Base-by-base conservation (phyloP, 2,797 vertebrate species). In the Rhodeus uyekii region DNA sequence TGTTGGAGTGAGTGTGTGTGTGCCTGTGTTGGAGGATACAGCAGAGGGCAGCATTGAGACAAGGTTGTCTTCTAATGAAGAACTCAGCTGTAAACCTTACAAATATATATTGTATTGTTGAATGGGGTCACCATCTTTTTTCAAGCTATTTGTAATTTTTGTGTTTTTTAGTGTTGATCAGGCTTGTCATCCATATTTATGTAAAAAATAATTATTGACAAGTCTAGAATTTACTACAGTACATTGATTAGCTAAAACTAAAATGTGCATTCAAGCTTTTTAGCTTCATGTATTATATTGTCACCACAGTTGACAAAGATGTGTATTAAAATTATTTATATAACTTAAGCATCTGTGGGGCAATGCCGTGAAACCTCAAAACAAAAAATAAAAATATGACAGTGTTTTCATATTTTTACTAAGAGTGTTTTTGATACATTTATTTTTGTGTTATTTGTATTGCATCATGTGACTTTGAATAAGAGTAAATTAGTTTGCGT, bases 31-130 rank as follows among this genome's bases (percentile, higher is more conserved):
- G 65, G n/a, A 76, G 9, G 27, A 39, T 42, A 24, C 83, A 83
- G 63, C 69, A 85, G 86, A 83, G 81, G 86, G 86, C 86, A 85
- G 74, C 81, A 48, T 85, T 78, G 63, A 83, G 83, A 63, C 71
- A 85, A 63, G 14, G 24, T 83, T 27, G 27, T n/a, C 4, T 61
- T 61, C 34, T 42, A 39, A 63, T 55, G 16, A 65, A 19, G 32
- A 71, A 34, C 38, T 22, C 6, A n/a, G 34, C 48, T 27, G 16
- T 60, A 55, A 18, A 55, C 8, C 55, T 53, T 24, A 29, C 18
- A 74, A 27, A 74, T 61, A 44, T 22, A 38, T 75, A 58, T 65
- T 36, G 12, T 9, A 50, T 50, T 65, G 61, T 50, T 36, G 22
- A 78, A 4, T 1, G 5, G 8, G 36, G 19, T 63, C 27, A 46